Evolutionary conservation across 92 coral and sea anemone genomes (phyloP).

Genomic region (Anthopleura xanthogrammica): DNA sequence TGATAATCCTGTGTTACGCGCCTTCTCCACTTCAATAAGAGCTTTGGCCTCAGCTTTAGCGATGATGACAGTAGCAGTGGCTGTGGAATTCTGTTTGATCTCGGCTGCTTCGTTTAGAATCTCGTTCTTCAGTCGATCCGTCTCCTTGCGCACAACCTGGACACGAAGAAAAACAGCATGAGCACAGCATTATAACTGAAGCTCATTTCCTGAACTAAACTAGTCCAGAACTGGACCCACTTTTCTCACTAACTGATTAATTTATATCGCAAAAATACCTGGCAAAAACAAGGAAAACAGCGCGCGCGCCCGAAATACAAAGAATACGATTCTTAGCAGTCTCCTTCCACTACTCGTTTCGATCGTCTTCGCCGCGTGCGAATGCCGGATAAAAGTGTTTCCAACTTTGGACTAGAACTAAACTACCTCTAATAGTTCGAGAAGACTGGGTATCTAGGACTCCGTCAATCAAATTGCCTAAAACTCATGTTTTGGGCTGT

Average conservation of each 20-base stretch:
- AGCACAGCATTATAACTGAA: not conserved
- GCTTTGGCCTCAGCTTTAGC: conserved; percentile 85
- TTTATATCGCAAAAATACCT: too few relatives aligned
- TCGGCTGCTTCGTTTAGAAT: conserved; percentile 73
- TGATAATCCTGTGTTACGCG: conserved; percentile 66
- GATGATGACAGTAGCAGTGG: conserved; percentile 59
- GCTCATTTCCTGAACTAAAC: not conserved
- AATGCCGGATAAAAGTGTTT: too few relatives aligned
- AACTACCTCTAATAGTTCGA: too few relatives aligned
- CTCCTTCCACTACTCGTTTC: too few relatives aligned
- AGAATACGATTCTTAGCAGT: too few relatives aligned
- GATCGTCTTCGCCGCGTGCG: too few relatives aligned
- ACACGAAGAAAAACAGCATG: not conserved
- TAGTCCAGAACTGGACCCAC: not conserved
- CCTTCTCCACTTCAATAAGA: conserved; percentile 64
- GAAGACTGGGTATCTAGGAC: too few relatives aligned
- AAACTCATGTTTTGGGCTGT: too few relatives aligned
- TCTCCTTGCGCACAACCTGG: conserved; percentile 81
- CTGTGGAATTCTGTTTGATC: conserved; percentile 76
- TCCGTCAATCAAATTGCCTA: too few relatives aligned
- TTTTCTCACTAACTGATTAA: too few relatives aligned
- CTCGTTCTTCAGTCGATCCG: conserved; percentile 71
- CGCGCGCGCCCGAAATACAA: not conserved
- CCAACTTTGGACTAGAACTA: too few relatives aligned
- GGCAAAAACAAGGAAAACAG: too few relatives aligned